Evolutionary conservation across 2,888 invertebrate genomes (phyloP).

Genomic region (Entomobrya proxima): DNA sequence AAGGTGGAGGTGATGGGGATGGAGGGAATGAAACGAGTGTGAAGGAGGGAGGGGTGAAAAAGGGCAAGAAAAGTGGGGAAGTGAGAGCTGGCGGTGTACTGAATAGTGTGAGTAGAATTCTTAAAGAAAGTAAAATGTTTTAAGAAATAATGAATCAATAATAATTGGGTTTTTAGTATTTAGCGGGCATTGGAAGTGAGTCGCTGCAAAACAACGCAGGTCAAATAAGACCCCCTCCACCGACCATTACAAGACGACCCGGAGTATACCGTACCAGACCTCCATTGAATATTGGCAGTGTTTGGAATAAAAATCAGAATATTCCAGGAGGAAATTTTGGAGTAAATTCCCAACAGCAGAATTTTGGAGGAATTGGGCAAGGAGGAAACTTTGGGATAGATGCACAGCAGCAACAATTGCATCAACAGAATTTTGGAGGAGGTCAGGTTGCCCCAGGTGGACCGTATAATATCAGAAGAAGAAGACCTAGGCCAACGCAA

Average conservation of each 20-base stretch:
- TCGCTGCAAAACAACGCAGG: slow-evolving; percentile 22
- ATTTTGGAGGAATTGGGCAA: background rate
- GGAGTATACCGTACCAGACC: too few species aligned
- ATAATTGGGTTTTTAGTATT: slow-evolving; percentile 34
- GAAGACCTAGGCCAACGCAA: slow-evolving; percentile 12
- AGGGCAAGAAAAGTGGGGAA: too few species aligned
- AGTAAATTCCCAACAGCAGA: too few species aligned
- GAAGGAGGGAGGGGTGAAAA: background rate
- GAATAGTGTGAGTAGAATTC: slow-evolving; percentile 30
- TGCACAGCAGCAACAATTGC: background rate
- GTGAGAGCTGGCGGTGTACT: slow-evolving; percentile 19
- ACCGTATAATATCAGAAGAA: background rate
- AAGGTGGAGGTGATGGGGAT: background rate
- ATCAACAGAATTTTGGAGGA: background rate
- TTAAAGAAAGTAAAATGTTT: background rate
- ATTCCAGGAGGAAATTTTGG: background rate
- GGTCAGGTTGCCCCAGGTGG: background rate
- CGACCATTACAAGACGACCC: slow-evolving; percentile 12
- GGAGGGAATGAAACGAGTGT: background rate
- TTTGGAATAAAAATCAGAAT: slow-evolving; percentile 8
- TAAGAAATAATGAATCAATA: background rate
- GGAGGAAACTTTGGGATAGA: background rate
- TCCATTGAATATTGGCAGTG: slow-evolving; percentile 5
- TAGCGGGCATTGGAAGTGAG: slow-evolving; percentile 27
- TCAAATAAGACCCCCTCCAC: slow-evolving; percentile 27